A percentile compares a stretch with the other conserved stretches of the same genome.
Evolutionary conservation across 2,113 vertebrate genomes (phyloP).

Genomic region (Anthoscopus minutus): DNA sequence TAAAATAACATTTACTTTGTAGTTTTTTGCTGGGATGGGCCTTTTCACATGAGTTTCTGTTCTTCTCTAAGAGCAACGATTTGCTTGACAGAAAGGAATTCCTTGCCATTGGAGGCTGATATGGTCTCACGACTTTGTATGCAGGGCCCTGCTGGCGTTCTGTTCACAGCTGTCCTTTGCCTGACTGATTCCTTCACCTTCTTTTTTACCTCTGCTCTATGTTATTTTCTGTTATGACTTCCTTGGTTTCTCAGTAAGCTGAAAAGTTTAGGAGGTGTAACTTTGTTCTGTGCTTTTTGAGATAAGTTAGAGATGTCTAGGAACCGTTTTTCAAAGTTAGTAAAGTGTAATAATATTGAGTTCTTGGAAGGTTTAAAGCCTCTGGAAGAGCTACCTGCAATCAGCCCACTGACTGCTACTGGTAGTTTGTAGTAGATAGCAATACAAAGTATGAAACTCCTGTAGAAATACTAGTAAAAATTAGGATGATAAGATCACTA

Average conservation of each 20-base stretch:
- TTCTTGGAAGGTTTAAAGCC: not conserved
- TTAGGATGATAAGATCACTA: not conserved
- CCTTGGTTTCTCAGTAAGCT: not conserved
- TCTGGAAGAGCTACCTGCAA: not conserved
- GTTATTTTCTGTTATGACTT: not conserved
- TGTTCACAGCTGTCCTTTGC: not conserved
- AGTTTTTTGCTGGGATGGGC: not conserved
- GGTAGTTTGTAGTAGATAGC: not conserved
- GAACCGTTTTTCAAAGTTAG: not conserved
- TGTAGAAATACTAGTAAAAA: not conserved
- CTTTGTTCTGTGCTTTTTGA: not conserved
- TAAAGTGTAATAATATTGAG: not conserved
- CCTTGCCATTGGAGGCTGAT: not conserved
- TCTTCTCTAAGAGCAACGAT: not conserved
- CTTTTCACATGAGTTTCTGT: not conserved
- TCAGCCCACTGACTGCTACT: not conserved
- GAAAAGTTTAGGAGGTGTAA: not conserved
- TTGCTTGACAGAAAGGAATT: constrained; percentile 26
- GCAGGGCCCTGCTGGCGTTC: not conserved
- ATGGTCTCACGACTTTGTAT: not conserved
- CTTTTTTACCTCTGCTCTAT: not conserved
- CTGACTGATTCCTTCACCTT: not conserved
- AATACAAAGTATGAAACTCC: not conserved
- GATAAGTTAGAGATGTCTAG: not conserved
- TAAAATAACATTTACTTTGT: not conserved